Percentiles rank a stretch among this genome's conserved stretches.
phyloP scores from a whole-genome alignment of 2,888 invertebrate species.

The Pomacea canaliculata region DNA sequence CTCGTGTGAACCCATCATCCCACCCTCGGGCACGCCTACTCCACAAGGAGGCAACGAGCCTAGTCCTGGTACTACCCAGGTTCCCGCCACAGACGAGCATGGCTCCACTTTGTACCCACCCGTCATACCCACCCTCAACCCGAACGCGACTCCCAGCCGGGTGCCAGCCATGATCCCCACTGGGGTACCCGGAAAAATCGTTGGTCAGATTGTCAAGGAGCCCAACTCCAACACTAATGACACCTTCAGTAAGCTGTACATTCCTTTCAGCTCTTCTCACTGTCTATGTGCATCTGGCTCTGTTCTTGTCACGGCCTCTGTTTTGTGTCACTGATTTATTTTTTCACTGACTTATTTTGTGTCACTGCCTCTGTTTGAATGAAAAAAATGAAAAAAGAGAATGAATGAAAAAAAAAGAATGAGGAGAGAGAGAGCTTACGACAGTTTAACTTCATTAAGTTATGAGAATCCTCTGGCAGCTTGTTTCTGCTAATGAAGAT shows the following conservation, averaged over 20 bases:
- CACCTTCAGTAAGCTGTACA: not conserved
- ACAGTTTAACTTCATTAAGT: too few relatives aligned
- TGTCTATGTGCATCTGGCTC: too few relatives aligned
- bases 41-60: constrained; percentile 30
- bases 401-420: too few relatives aligned
- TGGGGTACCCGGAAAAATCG: constrained; percentile 29
- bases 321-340: too few relatives aligned
- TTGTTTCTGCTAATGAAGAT: too few relatives aligned
- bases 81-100: constrained; percentile 10
- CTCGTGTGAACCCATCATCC: constrained; percentile 35
- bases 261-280: not conserved
- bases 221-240: constrained; percentile 7
- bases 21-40: constrained; percentile 20
- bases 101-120: constrained; percentile 31
- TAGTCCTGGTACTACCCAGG: constrained; percentile 8
- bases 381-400: too few relatives aligned
- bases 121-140: constrained; percentile 32
- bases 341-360: too few relatives aligned
- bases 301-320: too few relatives aligned
- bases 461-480: too few relatives aligned
- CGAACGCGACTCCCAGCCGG: constrained; percentile 25
- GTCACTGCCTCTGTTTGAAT: too few relatives aligned
- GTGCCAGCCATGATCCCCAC: constrained; percentile 37
- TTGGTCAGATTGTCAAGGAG: constrained; percentile 25
- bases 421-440: too few relatives aligned